Evolutionary conservation across 2,797 vertebrate genomes (phyloP).

Genomic region (Gymnocypris eckloni): DNA sequence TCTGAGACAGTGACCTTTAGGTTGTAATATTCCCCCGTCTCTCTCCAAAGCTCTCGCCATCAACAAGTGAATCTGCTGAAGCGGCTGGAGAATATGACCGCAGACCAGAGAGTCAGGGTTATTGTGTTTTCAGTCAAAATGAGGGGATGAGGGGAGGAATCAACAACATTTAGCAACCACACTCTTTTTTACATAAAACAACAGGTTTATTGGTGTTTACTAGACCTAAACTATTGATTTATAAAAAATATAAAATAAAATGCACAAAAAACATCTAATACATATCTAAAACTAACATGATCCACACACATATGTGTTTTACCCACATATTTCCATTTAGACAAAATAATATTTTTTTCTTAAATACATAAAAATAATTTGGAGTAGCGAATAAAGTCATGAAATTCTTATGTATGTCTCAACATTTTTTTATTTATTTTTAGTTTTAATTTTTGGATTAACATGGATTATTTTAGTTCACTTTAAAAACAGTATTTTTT

Average conservation of each 20-base stretch:
- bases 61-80: slow-evolving; percentile 33
- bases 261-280: no score
- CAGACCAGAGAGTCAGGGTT: background rate
- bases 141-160: background rate
- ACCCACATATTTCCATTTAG: no score
- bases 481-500: background rate
- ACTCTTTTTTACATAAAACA: background rate
- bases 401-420: no score
- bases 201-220: background rate
- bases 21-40: slow-evolving; percentile 28
- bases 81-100: background rate
- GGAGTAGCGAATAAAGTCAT: no score
- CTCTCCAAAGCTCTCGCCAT: slow-evolving; percentile 14
- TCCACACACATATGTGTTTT: no score
- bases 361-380: no score
- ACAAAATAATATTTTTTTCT: background rate
- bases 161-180: background rate
- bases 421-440: background rate
- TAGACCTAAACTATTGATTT: background rate
- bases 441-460: background rate
- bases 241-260: background rate
- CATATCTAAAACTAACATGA: no score
- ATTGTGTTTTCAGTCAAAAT: background rate
- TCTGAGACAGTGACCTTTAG: slow-evolving; percentile 36
- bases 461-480: background rate